phyloP scores from a whole-genome alignment of 2,113 vertebrate genomes.

The Polypterus bichir region DNA sequence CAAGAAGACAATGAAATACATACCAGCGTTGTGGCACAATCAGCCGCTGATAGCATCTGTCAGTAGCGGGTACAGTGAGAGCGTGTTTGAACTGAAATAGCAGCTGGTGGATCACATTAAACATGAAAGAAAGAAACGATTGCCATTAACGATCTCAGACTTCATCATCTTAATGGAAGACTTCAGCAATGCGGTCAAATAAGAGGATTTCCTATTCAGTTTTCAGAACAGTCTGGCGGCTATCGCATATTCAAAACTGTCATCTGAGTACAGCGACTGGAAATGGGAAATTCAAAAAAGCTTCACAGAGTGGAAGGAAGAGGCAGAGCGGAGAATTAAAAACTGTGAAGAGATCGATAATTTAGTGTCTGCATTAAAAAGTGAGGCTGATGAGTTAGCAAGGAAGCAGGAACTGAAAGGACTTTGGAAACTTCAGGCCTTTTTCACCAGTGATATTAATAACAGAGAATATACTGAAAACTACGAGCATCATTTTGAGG shows the following conservation, averaged over 20 bases:
- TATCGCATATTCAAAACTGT: too few relatives aligned
- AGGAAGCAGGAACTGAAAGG: background rate
- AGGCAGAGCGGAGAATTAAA: slow-evolving; percentile 13
- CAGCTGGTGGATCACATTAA: slow-evolving; percentile 36
- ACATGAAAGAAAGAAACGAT: slow-evolving; percentile 4
- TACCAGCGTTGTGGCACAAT: background rate
- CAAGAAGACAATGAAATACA: too few relatives aligned
- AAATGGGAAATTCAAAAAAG: slow-evolving; percentile 12
- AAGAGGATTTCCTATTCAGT: too few relatives aligned
- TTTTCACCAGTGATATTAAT: slow-evolving; percentile 12
- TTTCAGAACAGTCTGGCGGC: too few relatives aligned
- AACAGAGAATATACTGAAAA: slow-evolving; percentile 15
- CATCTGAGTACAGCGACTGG: too few relatives aligned
- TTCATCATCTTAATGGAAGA: too few relatives aligned
- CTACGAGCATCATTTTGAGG: slow-evolving; percentile 19
- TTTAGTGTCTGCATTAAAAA: too few relatives aligned
- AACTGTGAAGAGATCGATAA: slow-evolving; percentile 1
- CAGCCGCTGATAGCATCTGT: slow-evolving; percentile 11
- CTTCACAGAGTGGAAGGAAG: slow-evolving; percentile 8
- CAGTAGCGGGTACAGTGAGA: slow-evolving; percentile 12
- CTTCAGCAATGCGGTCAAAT: too few relatives aligned
- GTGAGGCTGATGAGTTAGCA: too few relatives aligned
- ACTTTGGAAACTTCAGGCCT: slow-evolving; percentile 4
- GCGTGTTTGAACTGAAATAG: slow-evolving; percentile 35
- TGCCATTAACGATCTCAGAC: too few relatives aligned